Evolutionary conservation across 2,113 vertebrate genomes (phyloP).

Genomic region (Phylloscopus trochilus): DNA sequence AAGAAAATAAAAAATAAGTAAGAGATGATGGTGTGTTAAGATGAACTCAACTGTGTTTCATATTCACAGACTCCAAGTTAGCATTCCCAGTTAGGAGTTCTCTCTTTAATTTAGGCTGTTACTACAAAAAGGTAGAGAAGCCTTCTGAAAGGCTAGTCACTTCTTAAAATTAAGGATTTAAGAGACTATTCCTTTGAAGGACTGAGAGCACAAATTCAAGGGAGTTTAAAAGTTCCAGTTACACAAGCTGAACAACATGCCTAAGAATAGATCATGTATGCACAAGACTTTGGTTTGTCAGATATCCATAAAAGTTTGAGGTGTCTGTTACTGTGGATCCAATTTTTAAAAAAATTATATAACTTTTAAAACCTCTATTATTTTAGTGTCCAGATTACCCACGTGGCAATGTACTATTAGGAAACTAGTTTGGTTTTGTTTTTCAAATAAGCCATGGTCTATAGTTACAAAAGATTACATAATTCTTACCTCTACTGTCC

Average conservation of each 20-base stretch:
- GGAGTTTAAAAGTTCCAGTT: neutral
- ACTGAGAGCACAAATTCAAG: neutral
- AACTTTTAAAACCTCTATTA: neutral
- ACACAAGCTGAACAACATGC: neutral
- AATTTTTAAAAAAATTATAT: neutral
- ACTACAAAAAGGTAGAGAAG: neutral
- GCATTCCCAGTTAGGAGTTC: neutral
- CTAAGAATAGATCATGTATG: neutral
- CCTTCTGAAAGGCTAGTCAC: neutral
- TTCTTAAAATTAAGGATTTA: neutral
- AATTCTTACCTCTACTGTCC: neutral
- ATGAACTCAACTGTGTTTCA: neutral
- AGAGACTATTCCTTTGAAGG: neutral
- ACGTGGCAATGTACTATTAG: neutral
- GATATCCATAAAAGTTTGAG: neutral
- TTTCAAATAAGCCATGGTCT: neutral
- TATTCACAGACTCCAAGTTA: neutral
- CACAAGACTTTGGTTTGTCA: neutral
- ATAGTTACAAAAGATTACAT: neutral
- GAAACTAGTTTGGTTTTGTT: neutral
- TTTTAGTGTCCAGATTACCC: neutral
- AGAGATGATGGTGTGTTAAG: neutral
- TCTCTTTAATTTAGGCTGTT: neutral
- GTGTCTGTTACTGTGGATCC: neutral
- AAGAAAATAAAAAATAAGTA: neutral